A percentile compares a stretch with the other conserved stretches of the same genome.
Conservation (phyloP, 2,888 invertebrate genomes). For the Zaprionus bogoriensis region DNA sequence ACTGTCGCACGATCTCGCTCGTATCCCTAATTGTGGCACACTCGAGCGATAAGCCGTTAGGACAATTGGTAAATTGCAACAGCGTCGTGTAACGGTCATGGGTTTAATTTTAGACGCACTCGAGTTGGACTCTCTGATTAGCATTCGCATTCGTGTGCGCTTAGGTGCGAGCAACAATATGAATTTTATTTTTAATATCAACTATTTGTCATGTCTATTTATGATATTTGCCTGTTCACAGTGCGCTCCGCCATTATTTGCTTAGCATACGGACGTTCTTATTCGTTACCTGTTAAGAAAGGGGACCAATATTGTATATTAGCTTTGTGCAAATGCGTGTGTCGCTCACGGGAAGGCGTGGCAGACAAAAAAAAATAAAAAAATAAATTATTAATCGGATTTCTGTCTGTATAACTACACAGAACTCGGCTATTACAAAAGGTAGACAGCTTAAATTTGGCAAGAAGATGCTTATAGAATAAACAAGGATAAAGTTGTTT, state of each 20-base stretch:
- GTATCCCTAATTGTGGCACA: constrained; percentile 47
- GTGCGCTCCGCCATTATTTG: constrained; percentile 33
- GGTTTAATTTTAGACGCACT: constrained; percentile 43
- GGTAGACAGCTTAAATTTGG: too few species aligned
- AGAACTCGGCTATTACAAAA: too few species aligned
- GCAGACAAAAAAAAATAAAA: too few species aligned
- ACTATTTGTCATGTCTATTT: constrained; percentile 55
- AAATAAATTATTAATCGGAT: too few species aligned
- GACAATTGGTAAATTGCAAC: constrained; percentile 6
- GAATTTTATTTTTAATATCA: constrained; percentile 45
- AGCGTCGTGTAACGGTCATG: constrained; percentile 42
- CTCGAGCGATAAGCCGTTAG: constrained; percentile 23
- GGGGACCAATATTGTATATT: too few species aligned
- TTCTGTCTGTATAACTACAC: too few species aligned
- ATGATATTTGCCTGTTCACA: constrained; percentile 46
- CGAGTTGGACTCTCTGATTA: constrained; percentile 34
- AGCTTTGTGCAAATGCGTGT: too few species aligned
- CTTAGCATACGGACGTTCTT: constrained; percentile 10
- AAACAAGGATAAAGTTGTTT: too few species aligned
- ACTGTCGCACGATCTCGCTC: neutral
- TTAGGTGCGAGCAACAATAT: constrained; percentile 5
- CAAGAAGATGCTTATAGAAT: too few species aligned
- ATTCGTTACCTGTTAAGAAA: too few species aligned
- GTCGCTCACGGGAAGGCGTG: too few species aligned
- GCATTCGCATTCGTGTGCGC: too few species aligned